phyloP scores from a whole-genome alignment of 2,797 vertebrate genomes.

The Tenualosa thibaudeaui region DNA sequence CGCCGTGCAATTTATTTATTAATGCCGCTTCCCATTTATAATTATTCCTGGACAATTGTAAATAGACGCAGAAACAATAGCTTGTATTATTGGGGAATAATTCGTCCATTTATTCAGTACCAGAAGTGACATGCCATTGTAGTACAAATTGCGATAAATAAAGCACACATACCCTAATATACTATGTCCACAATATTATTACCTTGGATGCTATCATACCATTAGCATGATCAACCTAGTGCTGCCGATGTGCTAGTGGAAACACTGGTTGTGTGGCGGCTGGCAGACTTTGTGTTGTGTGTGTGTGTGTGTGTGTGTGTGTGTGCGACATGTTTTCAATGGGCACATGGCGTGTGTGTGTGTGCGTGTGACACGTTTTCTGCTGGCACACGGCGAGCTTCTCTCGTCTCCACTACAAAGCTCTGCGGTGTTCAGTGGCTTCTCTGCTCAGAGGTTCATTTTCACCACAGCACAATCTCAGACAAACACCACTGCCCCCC shows the following conservation, averaged over 20 bases:
- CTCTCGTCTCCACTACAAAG: slow-evolving; percentile 41
- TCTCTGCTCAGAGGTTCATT: slow-evolving; percentile 47
- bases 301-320: slow-evolving; percentile 8
- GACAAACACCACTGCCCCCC: slow-evolving; percentile 28
- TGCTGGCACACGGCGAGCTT: slow-evolving; percentile 32
- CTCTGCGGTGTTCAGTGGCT: slow-evolving; percentile 39
- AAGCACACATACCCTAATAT: slow-evolving; percentile 12
- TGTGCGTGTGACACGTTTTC: not conserved
- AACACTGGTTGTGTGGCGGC: not conserved
- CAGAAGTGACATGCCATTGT: slow-evolving; percentile 31
- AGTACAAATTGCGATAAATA: slow-evolving; percentile 33
- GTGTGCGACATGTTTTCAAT: not conserved
- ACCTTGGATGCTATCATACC: slow-evolving; percentile 23
- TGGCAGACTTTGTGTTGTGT: not conserved
- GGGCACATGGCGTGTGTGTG: slow-evolving; percentile 21
- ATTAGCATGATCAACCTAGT: slow-evolving; percentile 11
- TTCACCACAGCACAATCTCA: slow-evolving; percentile 47
- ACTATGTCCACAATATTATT: not conserved
- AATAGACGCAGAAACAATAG: slow-evolving; percentile 64
- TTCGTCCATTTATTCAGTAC: slow-evolving; percentile 44
- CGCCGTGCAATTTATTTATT: slow-evolving; percentile 48
- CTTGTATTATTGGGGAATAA: slow-evolving; percentile 53
- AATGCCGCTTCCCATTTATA: slow-evolving; percentile 59
- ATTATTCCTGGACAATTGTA: slow-evolving; percentile 60
- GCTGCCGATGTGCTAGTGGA: not conserved